Conservation (phyloP, 1,140 invertebrate species). For the Achroia grisella region DNA sequence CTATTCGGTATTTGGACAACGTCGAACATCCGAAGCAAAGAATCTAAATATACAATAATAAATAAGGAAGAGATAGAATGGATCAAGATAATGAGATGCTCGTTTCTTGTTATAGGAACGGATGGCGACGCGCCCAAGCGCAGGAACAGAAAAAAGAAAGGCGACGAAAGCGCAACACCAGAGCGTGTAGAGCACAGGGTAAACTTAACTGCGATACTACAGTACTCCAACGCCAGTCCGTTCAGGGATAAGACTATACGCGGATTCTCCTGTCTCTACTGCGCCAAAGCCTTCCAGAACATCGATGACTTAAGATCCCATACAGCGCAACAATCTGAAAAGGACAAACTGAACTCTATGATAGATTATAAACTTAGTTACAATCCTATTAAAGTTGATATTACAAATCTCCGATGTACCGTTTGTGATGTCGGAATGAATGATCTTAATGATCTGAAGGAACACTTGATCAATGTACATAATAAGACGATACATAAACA, state of each 20-base stretch:
- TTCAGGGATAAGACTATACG: slow-evolving; percentile 58
- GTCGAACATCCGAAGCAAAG: not conserved
- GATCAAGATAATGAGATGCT: slow-evolving; percentile 61
- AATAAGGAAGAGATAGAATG: slow-evolving; percentile 27
- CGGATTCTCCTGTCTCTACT: slow-evolving; percentile 65
- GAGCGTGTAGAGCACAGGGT: slow-evolving; percentile 64
- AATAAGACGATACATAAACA: slow-evolving; percentile 53
- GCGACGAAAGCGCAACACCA: slow-evolving; percentile 54
- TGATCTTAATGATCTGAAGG: slow-evolving; percentile 49
- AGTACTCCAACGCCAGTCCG: slow-evolving; percentile 61
- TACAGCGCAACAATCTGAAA: slow-evolving; percentile 45
- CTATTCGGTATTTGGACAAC: not conserved
- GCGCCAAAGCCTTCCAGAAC: slow-evolving; percentile 45
- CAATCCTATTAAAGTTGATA: slow-evolving; percentile 62
- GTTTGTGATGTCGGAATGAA: slow-evolving; percentile 43
- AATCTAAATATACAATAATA: not conserved
- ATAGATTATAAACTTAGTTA: slow-evolving; percentile 65
- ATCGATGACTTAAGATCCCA: slow-evolving; percentile 48
- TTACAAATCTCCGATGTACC: slow-evolving; percentile 47
- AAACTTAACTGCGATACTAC: slow-evolving; percentile 58
- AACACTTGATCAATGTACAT: slow-evolving; percentile 38
- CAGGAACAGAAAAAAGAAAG: slow-evolving; percentile 57
- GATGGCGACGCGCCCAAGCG: slow-evolving; percentile 44
- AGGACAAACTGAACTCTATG: slow-evolving; percentile 59
- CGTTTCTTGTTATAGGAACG: slow-evolving; percentile 68